Conservation (phyloP, 2,113 vertebrate genomes). For the Jacana jacana region DNA sequence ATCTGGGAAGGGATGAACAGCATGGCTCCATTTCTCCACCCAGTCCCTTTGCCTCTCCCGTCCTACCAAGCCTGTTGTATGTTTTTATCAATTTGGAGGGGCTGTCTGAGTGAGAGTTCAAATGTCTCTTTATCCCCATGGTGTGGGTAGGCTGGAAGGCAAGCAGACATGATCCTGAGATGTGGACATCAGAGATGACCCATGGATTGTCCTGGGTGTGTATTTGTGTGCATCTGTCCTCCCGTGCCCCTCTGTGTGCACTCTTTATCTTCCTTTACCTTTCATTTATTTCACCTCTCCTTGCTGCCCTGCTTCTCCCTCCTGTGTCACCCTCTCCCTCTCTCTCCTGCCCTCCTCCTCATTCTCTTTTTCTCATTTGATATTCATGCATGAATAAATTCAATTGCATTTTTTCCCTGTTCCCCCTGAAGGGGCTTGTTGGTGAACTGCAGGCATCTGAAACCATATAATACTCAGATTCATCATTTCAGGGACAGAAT, state of each 20-base stretch:
- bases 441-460: slow-evolving; percentile 63
- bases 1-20: not conserved
- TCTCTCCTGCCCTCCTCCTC: slow-evolving; percentile 23
- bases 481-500: slow-evolving; percentile 30
- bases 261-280: not conserved
- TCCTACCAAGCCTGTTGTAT: not conserved
- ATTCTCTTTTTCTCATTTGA: slow-evolving; percentile 61
- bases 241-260: not conserved
- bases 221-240: not conserved
- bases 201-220: not conserved
- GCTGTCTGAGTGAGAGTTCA: not conserved
- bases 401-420: slow-evolving; percentile 59
- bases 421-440: slow-evolving; percentile 66
- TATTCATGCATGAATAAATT: slow-evolving; percentile 72
- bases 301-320: not conserved
- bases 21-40: not conserved
- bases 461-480: slow-evolving; percentile 52
- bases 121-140: not conserved
- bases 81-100: not conserved
- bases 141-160: not conserved
- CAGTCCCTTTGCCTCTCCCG: not conserved
- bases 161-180: not conserved
- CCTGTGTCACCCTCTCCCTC: not conserved
- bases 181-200: not conserved
- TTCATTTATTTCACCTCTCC: not conserved